Conservation (phyloP, 2,888 invertebrate species). For the Bombyx huttoni region DNA sequence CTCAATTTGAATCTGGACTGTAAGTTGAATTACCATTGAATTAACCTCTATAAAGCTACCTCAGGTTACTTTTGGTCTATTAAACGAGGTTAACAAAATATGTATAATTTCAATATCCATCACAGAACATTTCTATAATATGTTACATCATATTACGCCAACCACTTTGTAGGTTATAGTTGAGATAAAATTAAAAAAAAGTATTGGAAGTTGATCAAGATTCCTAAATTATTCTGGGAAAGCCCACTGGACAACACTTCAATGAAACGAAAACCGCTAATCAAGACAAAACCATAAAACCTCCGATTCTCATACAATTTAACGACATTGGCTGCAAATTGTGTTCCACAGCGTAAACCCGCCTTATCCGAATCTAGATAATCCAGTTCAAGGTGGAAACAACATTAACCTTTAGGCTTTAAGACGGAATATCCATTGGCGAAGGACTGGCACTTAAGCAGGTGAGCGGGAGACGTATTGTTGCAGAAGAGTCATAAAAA, state of each 20-base stretch:
- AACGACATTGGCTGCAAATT: conserved; percentile 1
- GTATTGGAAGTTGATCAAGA: neutral
- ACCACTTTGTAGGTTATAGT: too few species aligned
- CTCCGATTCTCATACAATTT: neutral
- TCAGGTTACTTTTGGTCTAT: too few species aligned
- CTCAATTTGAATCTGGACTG: too few species aligned
- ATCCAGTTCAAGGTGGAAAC: conserved; percentile 5
- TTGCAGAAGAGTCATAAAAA: conserved; percentile 71
- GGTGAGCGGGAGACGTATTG: conserved; percentile 40
- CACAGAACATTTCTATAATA: too few species aligned
- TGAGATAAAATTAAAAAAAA: neutral
- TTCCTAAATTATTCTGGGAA: neutral
- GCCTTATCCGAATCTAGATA: conserved; percentile 13
- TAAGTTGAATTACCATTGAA: too few species aligned
- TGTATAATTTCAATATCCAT: too few species aligned
- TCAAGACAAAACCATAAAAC: neutral
- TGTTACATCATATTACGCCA: too few species aligned
- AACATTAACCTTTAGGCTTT: conserved; percentile 4
- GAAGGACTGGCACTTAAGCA: conserved; percentile 23
- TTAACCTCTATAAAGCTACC: too few species aligned
- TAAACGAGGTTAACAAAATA: too few species aligned
- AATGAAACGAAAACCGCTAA: neutral
- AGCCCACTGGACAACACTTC: neutral
- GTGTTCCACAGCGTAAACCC: conserved; percentile 19
- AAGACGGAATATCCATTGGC: conserved; percentile 4